phyloP scores from a whole-genome alignment of 1,140 invertebrate genomes.

The Nylanderia fulva region DNA sequence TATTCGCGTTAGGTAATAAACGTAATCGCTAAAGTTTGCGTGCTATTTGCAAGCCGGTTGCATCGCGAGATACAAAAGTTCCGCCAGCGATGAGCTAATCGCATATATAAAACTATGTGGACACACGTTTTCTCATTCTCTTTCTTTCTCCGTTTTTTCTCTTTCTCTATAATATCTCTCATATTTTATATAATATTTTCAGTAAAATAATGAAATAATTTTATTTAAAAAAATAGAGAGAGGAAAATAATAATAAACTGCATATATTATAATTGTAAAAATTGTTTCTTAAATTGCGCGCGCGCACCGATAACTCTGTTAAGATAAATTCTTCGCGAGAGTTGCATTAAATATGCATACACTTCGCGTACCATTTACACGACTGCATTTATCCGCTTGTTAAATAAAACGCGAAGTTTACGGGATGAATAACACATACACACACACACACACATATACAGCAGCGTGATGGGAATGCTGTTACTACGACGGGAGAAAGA shows the following conservation, averaged over 20 bases:
- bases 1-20: constrained; percentile 42
- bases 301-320: not conserved
- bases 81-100: not conserved
- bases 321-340: not conserved
- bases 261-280: not conserved
- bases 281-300: not conserved
- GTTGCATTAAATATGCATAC: not conserved
- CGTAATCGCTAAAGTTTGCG: constrained; percentile 16
- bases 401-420: constrained; percentile 48
- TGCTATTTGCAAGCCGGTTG: not conserved
- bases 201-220: not conserved
- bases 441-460: not conserved
- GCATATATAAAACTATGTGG: not conserved
- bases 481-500: constrained; percentile 10
- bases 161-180: not conserved
- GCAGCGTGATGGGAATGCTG: not conserved
- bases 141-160: no score
- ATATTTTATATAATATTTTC: not conserved
- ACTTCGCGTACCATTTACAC: not conserved
- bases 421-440: constrained; percentile 13
- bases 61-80: constrained; percentile 10
- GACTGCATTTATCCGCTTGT: not conserved
- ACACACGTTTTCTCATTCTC: no score
- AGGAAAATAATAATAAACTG: not conserved
- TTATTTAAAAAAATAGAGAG: not conserved